Evolutionary conservation across 2,888 invertebrate genomes (phyloP), one percentile per base, ranked within the genome.

Genomic region (Petrolisthes manimaculis): DNA sequence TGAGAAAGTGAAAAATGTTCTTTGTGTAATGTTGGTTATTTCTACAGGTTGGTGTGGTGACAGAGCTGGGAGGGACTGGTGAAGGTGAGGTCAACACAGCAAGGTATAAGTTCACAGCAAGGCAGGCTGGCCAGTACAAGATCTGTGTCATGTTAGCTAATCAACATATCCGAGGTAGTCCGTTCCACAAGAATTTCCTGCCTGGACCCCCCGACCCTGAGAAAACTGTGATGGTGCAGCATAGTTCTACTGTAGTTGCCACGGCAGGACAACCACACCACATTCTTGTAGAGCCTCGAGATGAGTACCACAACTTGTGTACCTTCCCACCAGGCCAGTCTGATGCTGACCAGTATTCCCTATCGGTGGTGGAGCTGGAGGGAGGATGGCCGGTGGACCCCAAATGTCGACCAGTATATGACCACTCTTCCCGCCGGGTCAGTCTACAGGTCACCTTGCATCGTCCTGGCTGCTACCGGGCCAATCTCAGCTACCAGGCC

Each of bases 101-200:
- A 84, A 95, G 96, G 92, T 97, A 97, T 86, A 97, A 97, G 93
- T 98, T 98, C 94, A 97, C 97, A 6, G 98, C 98, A 90, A 95
- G 98, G 91, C 96, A 96, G 91, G 96, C 98, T 37, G 98, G 98
- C 61, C 95, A 96, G 92, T 98, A 98, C 94, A 95, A 95, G 92
- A 96, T 98, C 91, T 96, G 96, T 82, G 95, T 98, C 86, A 95
- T 96, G 93, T 96, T 98, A 89, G 96, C 95, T 88, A 96, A 96
- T 37, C 92, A 92, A 90, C 95, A 96, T 92, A 96, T 97, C 85
- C 95, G 95, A 89, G 97, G 97, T 91, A 97, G 97, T 91, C 98
- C 98, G 84, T 97, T 96, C 93, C 94, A 95, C 91, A 96, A 96
- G 92, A 95, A 94, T 92, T 98, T 98, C 94, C 94, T 95, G 91